These are phyloP conservation scores for Chironomus striatipennis DNA, from an alignment of 1,140 invertebrate genomes.

Conservation along the genomic window DNA sequence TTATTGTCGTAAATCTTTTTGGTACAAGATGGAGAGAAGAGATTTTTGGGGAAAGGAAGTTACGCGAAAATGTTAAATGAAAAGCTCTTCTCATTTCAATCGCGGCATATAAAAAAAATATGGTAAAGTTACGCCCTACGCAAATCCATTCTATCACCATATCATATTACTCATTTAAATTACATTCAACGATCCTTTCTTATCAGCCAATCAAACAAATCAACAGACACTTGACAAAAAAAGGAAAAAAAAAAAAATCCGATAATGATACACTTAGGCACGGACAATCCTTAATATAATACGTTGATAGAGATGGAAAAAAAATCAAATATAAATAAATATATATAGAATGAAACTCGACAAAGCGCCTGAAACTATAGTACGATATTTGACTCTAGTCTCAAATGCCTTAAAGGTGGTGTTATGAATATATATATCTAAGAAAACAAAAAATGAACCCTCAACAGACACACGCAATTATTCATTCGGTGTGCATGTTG, in stretches of 20 bases:
- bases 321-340: background rate
- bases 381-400: background rate
- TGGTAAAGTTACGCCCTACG: background rate
- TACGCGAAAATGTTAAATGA: no score
- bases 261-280: background rate
- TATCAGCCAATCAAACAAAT: background rate
- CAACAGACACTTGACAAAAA: background rate
- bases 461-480: slow-evolving; percentile 7
- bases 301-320: slow-evolving; percentile 3
- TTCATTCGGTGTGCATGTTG: background rate
- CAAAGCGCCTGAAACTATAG: background rate
- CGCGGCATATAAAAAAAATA: background rate
- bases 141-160: slow-evolving; percentile 6
- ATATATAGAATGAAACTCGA: slow-evolving; percentile 13
- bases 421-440: background rate
- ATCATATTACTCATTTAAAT: background rate
- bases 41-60: no score
- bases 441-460: slow-evolving; percentile 8
- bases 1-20: no score
- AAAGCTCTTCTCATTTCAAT: no score
- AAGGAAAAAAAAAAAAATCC: no score
- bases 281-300: background rate
- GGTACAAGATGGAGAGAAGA: no score
- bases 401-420: background rate
- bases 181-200: background rate